Conservation (phyloP, 2,113 vertebrate species). For the Pungitius pungitius region DNA sequence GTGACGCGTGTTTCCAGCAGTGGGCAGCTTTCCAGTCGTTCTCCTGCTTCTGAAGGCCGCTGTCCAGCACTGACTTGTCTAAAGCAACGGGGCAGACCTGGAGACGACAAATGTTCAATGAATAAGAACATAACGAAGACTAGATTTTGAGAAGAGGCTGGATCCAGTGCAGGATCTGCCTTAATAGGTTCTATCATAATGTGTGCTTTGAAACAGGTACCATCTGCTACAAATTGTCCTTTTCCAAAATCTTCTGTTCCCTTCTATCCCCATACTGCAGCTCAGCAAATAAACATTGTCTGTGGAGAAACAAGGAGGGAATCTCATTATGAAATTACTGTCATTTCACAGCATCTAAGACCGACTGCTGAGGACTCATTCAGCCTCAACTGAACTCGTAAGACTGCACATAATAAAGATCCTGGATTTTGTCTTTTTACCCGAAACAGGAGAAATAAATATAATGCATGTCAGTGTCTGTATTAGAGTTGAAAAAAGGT, state of each 20-base stretch:
- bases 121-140: not conserved
- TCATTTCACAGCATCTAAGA: not conserved
- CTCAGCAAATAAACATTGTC: not conserved
- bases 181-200: not conserved
- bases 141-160: not conserved
- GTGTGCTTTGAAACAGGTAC: not conserved
- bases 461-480: not conserved
- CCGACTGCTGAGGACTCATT: not conserved
- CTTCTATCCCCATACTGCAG: not conserved
- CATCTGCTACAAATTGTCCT: not conserved
- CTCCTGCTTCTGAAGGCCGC: not conserved
- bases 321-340: not conserved
- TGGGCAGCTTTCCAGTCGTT: slow-evolving; percentile 27
- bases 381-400: not conserved
- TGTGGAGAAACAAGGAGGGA: not conserved
- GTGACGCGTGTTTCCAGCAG: too few species aligned
- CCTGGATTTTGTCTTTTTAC: not conserved
- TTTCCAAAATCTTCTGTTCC: not conserved
- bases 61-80: not conserved
- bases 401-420: not conserved
- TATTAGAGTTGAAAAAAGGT: not conserved
- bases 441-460: not conserved
- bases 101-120: not conserved
- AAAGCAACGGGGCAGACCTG: not conserved
- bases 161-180: not conserved